Conservation (phyloP, 2,888 invertebrate genomes). For the Ashinkailepas kermadecensis region DNA sequence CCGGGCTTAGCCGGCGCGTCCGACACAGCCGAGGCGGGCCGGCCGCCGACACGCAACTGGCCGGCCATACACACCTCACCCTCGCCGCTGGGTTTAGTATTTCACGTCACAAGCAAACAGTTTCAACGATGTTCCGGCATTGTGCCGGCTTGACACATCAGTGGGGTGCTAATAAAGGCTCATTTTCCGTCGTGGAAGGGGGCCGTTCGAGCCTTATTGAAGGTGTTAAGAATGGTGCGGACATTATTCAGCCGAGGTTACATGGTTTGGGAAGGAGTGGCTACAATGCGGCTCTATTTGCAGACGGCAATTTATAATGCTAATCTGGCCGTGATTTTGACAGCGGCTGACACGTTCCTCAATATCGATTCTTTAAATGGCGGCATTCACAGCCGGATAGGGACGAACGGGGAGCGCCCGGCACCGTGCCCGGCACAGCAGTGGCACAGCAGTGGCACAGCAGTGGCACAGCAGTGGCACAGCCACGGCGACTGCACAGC, state of each 20-base stretch:
- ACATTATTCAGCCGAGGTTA: background rate
- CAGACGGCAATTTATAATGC: conserved; percentile 18
- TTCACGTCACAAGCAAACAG: conserved; percentile 21
- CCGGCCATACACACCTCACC: background rate
- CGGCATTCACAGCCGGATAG: background rate
- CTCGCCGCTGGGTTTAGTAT: background rate
- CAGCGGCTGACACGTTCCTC: background rate
- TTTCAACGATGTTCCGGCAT: conserved; percentile 14
- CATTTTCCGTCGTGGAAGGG: conserved; percentile 12
- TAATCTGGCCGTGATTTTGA: conserved; percentile 13
- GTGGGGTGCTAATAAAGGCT: conserved; percentile 21
- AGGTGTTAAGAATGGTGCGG: conserved; percentile 13
- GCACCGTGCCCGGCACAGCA: background rate
- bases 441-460: background rate
- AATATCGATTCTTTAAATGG: conserved; percentile 21
- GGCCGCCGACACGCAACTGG: background rate
- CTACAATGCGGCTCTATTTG: conserved; percentile 10
- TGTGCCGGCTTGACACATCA: conserved; percentile 4
- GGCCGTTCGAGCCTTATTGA: conserved; percentile 1
- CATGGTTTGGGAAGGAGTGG: conserved; percentile 5
- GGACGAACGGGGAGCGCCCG: background rate
- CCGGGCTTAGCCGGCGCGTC: background rate
- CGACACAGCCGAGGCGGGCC: background rate
- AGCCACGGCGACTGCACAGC: too few relatives aligned
- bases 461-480: too few relatives aligned